Evolutionary conservation across 1,140 invertebrate species (phyloP).

Genomic region (Tetramorium alpestre): DNA sequence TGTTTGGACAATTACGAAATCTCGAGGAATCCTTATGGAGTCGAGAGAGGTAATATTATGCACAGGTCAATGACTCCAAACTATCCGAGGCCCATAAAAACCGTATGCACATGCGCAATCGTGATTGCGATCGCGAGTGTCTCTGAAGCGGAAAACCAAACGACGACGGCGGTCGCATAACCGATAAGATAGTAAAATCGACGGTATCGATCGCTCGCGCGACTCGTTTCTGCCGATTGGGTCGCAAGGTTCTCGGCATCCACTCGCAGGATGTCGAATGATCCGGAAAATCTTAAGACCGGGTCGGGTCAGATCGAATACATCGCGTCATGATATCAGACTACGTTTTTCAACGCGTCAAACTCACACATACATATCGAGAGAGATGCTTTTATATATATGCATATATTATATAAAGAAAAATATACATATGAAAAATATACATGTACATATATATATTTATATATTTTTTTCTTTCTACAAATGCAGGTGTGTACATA

Average conservation of each 20-base stretch:
- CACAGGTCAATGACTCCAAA: constrained; percentile 16
- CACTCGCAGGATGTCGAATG: constrained; percentile 40
- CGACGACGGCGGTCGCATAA: constrained; percentile 19
- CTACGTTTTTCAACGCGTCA: neutral
- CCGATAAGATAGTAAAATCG: constrained; percentile 52
- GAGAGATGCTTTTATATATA: neutral
- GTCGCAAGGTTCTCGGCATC: constrained; percentile 19
- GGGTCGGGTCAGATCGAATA: constrained; percentile 32
- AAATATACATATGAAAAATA: neutral
- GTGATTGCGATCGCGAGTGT: neutral
- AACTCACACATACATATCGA: constrained; percentile 19
- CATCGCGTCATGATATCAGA: constrained; percentile 7
- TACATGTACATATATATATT: neutral
- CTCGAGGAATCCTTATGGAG: neutral
- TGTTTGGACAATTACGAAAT: neutral
- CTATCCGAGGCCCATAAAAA: constrained; percentile 4
- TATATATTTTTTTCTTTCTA: constrained; percentile 33
- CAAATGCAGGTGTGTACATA: constrained; percentile 64
- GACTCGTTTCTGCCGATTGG: constrained; percentile 33
- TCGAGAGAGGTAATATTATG: neutral
- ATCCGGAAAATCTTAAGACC: constrained; percentile 31
- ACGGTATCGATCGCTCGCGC: constrained; percentile 31
- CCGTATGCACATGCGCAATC: neutral
- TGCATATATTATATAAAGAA: neutral
- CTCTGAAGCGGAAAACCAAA: constrained; percentile 39